Evolutionary conservation across 2,888 invertebrate species (phyloP).

Genomic region (Melieria crassipennis): DNA sequence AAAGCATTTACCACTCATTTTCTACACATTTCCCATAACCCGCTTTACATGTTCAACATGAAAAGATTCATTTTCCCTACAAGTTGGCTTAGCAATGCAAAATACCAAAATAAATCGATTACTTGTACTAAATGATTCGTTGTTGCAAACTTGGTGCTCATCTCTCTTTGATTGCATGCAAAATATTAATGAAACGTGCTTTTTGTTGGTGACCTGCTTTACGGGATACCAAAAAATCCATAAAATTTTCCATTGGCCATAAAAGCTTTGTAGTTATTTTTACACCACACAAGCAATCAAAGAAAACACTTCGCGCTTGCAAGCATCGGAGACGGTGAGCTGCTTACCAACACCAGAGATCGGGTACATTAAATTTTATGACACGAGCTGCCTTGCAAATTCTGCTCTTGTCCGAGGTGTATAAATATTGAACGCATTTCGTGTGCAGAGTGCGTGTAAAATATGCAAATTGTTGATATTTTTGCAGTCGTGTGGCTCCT

Average conservation of each 20-base stretch:
- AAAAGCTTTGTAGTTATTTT: neutral
- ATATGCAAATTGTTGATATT: too few species aligned
- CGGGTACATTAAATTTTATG: conserved; percentile 1
- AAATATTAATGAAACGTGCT: conserved; percentile 10
- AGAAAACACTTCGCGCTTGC: neutral
- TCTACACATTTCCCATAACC: too few species aligned
- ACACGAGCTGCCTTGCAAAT: neutral
- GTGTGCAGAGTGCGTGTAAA: too few species aligned
- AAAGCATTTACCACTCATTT: too few species aligned
- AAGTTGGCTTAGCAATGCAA: too few species aligned
- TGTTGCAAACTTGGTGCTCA: neutral
- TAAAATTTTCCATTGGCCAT: conserved; percentile 21
- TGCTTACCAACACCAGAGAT: conserved; percentile 2
- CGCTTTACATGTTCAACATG: too few species aligned
- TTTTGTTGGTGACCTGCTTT: conserved; percentile 16
- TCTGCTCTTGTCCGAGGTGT: neutral
- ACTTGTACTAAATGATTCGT: neutral
- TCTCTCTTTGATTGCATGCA: conserved; percentile 2
- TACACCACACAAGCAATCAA: neutral
- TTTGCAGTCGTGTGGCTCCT: too few species aligned
- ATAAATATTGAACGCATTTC: too few species aligned
- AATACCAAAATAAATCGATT: too few species aligned
- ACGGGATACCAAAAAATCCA: conserved; percentile 5
- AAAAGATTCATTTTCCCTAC: too few species aligned
- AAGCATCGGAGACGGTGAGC: conserved; percentile 4